Evolutionary conservation across 2,113 vertebrate species (phyloP).

Genomic region (Spea multiplicata): DNA sequence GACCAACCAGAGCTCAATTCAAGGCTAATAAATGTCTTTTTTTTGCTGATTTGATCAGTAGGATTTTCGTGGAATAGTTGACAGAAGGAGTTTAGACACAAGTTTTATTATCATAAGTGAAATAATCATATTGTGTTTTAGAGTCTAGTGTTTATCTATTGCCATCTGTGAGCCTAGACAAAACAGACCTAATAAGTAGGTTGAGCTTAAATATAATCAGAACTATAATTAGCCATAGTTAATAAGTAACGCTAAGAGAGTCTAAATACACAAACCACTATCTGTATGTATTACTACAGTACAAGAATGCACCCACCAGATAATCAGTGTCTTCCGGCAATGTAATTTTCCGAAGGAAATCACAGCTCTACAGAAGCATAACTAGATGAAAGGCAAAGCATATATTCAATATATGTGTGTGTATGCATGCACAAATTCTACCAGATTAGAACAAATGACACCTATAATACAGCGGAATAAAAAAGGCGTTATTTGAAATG

Average conservation of each 20-base stretch:
- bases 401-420: too few species aligned
- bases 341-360: too few species aligned
- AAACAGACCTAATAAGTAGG: conserved; percentile 67
- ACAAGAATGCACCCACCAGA: background rate
- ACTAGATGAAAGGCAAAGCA: too few species aligned
- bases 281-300: conserved; percentile 45
- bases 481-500: too few species aligned
- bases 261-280: conserved; percentile 59
- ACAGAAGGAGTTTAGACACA: conserved; percentile 53
- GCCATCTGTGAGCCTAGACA: conserved; percentile 73
- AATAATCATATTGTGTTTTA: conserved; percentile 65
- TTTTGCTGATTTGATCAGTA: conserved; percentile 49
- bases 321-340: background rate
- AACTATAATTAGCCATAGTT: conserved; percentile 62
- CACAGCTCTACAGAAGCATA: too few species aligned
- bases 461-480: too few species aligned
- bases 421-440: too few species aligned
- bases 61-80: conserved; percentile 46
- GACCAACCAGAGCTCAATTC: conserved; percentile 50
- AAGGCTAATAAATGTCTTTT: conserved; percentile 40
- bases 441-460: too few species aligned
- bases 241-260: conserved; percentile 52
- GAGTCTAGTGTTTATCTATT: conserved; percentile 68
- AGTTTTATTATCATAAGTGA: conserved; percentile 63
- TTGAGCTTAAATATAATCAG: conserved; percentile 61